A percentile compares a stretch with the other conserved stretches of the same genome.
phyloP scores from a whole-genome alignment of 2,888 invertebrate species.

The Acleris laterana region DNA sequence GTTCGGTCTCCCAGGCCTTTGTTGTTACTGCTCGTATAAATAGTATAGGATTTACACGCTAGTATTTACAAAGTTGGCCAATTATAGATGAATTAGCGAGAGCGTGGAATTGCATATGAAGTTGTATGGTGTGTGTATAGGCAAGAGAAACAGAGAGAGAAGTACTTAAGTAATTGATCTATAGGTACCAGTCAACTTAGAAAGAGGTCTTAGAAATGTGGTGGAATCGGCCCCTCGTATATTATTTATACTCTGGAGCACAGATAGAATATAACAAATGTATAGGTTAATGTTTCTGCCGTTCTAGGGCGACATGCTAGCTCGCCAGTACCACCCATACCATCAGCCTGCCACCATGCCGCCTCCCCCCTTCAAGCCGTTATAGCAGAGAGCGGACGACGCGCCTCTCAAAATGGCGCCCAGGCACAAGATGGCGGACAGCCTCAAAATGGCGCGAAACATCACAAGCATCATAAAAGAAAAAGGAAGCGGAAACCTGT shows the following conservation, averaged over 20 bases:
- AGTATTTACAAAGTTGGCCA: too few relatives aligned
- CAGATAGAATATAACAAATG: conserved; percentile 63
- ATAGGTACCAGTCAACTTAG: background rate
- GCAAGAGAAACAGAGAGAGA: too few relatives aligned
- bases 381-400: conserved; percentile 72
- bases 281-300: conserved; percentile 75
- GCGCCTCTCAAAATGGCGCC: conserved; percentile 40
- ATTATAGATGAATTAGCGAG: too few relatives aligned
- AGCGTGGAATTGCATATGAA: too few relatives aligned
- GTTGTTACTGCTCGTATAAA: too few relatives aligned
- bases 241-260: background rate
- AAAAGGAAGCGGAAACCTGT: conserved; percentile 75
- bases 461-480: conserved; percentile 59
- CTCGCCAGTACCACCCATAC: conserved; percentile 78
- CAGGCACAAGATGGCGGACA: conserved; percentile 27
- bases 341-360: conserved; percentile 74
- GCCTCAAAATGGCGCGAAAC: conserved; percentile 45
- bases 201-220: conserved; percentile 9
- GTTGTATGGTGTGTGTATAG: too few relatives aligned
- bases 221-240: conserved; percentile 33
- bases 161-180: too few relatives aligned
- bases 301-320: conserved; percentile 79
- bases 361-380: conserved; percentile 73
- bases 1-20: too few relatives aligned
- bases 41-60: too few relatives aligned